Conservation (phyloP, 2,113 vertebrate genomes). For the Seriola dumerili region DNA sequence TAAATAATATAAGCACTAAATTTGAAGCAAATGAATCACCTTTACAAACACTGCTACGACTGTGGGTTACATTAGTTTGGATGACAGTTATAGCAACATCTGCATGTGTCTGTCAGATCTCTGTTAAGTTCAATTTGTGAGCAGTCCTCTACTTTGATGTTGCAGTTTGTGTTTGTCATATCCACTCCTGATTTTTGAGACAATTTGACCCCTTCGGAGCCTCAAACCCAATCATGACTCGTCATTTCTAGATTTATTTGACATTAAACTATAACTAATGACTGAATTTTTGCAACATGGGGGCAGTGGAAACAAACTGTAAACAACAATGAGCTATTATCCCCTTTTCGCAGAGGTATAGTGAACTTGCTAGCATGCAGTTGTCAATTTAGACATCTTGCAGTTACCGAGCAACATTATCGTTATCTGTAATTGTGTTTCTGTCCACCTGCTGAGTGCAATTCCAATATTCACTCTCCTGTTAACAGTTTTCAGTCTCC, state of each 20-base stretch:
- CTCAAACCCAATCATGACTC: neutral
- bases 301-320: neutral
- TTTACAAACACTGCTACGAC: neutral
- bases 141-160: neutral
- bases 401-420: neutral
- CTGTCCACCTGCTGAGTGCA: neutral
- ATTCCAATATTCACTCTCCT: neutral
- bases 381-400: neutral
- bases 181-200: neutral
- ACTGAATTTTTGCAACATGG: neutral
- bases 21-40: neutral
- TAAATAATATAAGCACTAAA: neutral
- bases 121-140: neutral
- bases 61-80: neutral
- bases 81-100: neutral
- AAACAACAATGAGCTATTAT: neutral
- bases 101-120: neutral
- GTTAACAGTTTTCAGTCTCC: neutral
- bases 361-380: neutral
- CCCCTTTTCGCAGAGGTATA: too few species aligned
- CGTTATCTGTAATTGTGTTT: neutral
- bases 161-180: neutral
- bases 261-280: too few species aligned
- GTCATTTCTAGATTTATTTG: neutral
- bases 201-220: neutral